phyloP scores from a whole-genome alignment of 1,140 invertebrate genomes.

The Wiebesia pumilae region DNA sequence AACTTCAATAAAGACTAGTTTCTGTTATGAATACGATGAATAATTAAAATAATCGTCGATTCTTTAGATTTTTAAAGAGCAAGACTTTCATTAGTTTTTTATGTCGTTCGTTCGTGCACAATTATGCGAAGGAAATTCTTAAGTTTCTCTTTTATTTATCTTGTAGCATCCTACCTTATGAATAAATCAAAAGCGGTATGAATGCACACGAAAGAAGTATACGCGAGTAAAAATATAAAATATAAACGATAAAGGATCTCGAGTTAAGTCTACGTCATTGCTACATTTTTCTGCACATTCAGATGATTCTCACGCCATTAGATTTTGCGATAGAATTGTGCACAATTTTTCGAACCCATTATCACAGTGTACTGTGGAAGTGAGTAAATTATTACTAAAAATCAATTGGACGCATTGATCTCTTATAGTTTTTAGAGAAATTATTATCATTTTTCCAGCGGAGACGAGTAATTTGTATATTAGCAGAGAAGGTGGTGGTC shows the following conservation, averaged over 20 bases:
- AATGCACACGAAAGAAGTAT: neutral
- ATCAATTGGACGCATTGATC: neutral
- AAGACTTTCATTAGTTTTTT: neutral
- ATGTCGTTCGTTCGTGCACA: neutral
- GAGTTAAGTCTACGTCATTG: neutral
- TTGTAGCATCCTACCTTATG: neutral
- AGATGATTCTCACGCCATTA: neutral
- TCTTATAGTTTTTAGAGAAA: no score
- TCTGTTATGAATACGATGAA: neutral
- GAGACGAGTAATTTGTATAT: no score
- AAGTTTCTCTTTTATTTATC: neutral
- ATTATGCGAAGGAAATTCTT: neutral
- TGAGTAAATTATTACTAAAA: no score
- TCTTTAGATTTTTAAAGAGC: neutral
- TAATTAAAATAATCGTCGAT: slow-evolving; percentile 10
- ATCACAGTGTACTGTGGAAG: no score
- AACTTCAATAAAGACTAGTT: neutral
- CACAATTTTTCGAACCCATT: neutral
- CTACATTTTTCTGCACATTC: neutral
- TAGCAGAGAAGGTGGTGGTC: neutral
- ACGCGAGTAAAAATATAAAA: neutral
- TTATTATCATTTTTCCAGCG: no score
- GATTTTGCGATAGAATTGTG: neutral
- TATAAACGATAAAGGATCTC: neutral
- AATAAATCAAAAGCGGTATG: neutral